Conservation (phyloP, 2,797 vertebrate species). For the Numenius phaeopus region DNA sequence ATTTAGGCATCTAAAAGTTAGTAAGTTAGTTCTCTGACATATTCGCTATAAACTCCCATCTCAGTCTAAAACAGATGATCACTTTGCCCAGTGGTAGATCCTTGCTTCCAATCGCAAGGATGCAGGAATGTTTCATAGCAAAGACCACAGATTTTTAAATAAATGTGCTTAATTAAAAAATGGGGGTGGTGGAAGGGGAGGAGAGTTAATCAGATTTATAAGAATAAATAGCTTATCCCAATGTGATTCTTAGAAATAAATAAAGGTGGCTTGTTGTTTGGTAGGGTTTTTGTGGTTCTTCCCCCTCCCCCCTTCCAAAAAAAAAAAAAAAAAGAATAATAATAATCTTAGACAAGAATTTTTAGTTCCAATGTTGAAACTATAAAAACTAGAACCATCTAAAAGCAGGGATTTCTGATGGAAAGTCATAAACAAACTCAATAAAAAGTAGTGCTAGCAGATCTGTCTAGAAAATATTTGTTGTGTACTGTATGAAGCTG, state of each 20-base stretch:
- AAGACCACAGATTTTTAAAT: background rate
- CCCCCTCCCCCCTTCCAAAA: too few relatives aligned
- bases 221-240: background rate
- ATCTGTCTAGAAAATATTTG: background rate
- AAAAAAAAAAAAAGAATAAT: background rate
- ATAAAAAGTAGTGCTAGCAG: background rate
- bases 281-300: background rate
- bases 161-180: background rate
- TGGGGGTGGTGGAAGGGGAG: fast-evolving
- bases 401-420: background rate
- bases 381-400: background rate
- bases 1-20: background rate
- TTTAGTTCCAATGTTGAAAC: background rate
- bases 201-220: background rate
- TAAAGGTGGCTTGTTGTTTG: background rate
- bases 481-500: background rate
- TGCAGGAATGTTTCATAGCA: background rate
- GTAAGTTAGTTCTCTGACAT: background rate
- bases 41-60: background rate
- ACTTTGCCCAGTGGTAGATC: background rate
- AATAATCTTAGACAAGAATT: background rate
- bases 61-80: background rate
- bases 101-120: background rate
- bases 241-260: background rate
- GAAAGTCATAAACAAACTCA: background rate